phyloP scores from a whole-genome alignment of 2,888 invertebrate species.

The Apeira syringaria region DNA sequence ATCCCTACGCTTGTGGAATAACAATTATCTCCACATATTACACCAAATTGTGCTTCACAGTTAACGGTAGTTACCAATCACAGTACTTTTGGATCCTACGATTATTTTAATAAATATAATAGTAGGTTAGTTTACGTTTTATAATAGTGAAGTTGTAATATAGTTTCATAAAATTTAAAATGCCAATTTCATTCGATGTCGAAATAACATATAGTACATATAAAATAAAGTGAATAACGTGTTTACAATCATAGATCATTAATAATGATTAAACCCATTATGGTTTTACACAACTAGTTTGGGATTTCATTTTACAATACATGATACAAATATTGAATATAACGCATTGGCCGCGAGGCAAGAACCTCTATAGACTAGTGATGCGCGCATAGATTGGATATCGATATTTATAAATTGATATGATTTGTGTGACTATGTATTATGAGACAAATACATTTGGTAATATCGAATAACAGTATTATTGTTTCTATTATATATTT shows the following conservation, averaged over 20 bases:
- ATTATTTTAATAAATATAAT: conserved; percentile 52
- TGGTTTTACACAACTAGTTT: conserved; percentile 10
- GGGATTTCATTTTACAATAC: conserved; percentile 15
- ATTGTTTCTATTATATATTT: too few species aligned
- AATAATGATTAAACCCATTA: conserved; percentile 7
- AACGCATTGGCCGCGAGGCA: conserved; percentile 19
- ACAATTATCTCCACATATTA: conserved; percentile 38
- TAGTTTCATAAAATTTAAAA: conserved; percentile 31
- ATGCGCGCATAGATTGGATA: conserved; percentile 10
- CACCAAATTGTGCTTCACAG: conserved; percentile 57
- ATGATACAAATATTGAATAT: conserved; percentile 25
- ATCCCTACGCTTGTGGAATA: conserved; percentile 39
- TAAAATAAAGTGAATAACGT: conserved; percentile 1
- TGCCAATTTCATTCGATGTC: conserved; percentile 19
- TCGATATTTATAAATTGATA: conserved; percentile 21
- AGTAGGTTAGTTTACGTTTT: conserved; percentile 38
- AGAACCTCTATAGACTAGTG: conserved; percentile 13
- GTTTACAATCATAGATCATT: conserved; percentile 8
- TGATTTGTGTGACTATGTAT: too few species aligned
- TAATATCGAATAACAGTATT: too few species aligned
- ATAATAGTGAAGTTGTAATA: conserved; percentile 7
- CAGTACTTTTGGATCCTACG: conserved; percentile 72
- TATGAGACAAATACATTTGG: too few species aligned
- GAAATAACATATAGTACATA: conserved; percentile 11
- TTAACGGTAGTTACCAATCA: conserved; percentile 71